These are phyloP conservation scores for Azorinus chamasolen DNA, from an alignment of 2,888 invertebrate genomes.

Conservation along the genomic window DNA sequence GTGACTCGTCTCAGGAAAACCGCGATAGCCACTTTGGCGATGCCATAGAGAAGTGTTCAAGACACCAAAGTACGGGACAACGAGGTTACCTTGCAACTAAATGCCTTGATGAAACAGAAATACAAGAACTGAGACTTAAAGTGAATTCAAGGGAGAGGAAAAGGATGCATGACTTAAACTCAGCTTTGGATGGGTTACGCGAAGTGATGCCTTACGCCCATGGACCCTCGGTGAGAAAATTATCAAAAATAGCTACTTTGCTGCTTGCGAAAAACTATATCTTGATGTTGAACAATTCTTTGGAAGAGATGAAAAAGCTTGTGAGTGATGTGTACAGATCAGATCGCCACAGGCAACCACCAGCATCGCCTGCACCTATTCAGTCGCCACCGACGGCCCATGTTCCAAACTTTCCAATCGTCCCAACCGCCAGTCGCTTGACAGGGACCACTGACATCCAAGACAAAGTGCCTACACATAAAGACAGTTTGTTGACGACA, in stretches of 20 bases:
- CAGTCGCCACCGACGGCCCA: constrained; percentile 36
- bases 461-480: constrained; percentile 15
- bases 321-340: constrained; percentile 82
- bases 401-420: constrained; percentile 26
- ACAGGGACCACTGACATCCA: constrained; percentile 12
- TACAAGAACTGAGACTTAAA: constrained; percentile 84
- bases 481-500: constrained; percentile 22
- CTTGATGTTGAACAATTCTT: constrained; percentile 83
- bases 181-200: constrained; percentile 85
- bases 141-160: constrained; percentile 87
- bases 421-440: constrained; percentile 42
- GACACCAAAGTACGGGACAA: not conserved
- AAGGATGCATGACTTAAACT: constrained; percentile 87
- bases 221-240: constrained; percentile 85
- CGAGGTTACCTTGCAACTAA: constrained; percentile 39
- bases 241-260: constrained; percentile 85
- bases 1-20: constrained; percentile 63
- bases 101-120: constrained; percentile 77
- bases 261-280: constrained; percentile 86
- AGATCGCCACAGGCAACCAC: constrained; percentile 55
- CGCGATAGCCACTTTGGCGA: constrained; percentile 2
- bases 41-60: not conserved
- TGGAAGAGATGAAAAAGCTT: constrained; percentile 86
- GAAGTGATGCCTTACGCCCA: constrained; percentile 86
- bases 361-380: constrained; percentile 35